Evolutionary conservation across 2,797 vertebrate genomes (phyloP).

Genomic region (Pipistrellus pygmaeus): DNA sequence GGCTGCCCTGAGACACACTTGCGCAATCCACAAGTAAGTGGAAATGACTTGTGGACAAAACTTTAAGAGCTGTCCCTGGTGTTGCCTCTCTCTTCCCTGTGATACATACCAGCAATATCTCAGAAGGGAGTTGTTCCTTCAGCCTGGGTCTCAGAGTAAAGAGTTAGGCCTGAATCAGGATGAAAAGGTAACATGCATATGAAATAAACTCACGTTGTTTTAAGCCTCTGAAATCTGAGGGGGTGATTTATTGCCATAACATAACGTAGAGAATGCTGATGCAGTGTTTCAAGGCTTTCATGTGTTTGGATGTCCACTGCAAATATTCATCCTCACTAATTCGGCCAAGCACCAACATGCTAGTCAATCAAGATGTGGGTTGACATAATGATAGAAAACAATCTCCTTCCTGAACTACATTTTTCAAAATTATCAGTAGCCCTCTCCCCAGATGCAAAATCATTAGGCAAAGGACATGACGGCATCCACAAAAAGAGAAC

Average conservation of each 20-base stretch:
- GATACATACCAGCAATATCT: not conserved
- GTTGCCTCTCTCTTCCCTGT: not conserved
- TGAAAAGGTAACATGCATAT: not conserved
- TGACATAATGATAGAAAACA: constrained; percentile 36
- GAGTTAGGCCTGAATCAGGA: not conserved
- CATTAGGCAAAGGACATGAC: not conserved
- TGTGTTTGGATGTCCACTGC: not conserved
- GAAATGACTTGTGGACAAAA: not conserved
- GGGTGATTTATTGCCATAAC: not conserved
- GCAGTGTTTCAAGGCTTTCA: constrained; percentile 8
- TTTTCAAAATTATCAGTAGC: constrained; percentile 1
- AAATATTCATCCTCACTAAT: constrained; percentile 32
- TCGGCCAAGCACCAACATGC: not conserved
- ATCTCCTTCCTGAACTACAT: constrained; percentile 3
- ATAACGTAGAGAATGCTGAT: not conserved
- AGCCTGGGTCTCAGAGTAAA: not conserved
- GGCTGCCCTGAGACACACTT: not conserved
- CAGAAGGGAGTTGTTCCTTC: not conserved
- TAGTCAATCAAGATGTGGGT: constrained; percentile 6
- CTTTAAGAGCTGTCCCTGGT: not conserved
- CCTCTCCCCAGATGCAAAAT: not conserved
- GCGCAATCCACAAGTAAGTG: not conserved
- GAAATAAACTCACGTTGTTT: constrained; percentile 6
- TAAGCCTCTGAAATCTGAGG: constrained; percentile 27
- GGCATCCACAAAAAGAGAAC: constrained; percentile 9